Evolutionary conservation across 2,113 vertebrate species (phyloP).

Genomic region (Lamprotornis superbus): DNA sequence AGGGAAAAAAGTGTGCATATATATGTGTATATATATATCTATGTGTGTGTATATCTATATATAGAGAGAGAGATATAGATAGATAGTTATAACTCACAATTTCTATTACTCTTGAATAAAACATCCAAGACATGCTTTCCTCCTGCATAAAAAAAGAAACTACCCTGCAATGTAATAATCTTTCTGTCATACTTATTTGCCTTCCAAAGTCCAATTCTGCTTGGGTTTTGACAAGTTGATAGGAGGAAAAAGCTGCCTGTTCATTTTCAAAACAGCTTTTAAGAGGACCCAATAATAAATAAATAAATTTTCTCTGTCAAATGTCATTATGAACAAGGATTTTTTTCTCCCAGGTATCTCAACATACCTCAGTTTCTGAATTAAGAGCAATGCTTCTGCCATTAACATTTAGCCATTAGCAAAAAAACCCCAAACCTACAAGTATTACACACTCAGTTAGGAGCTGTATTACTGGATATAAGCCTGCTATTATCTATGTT

Average conservation of each 20-base stretch:
- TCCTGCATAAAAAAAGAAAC: neutral
- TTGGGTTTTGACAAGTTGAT: neutral
- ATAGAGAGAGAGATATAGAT: too few relatives aligned
- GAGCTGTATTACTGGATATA: neutral
- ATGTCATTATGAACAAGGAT: neutral
- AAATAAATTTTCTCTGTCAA: neutral
- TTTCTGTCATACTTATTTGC: neutral
- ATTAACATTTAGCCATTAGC: neutral
- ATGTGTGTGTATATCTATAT: too few relatives aligned
- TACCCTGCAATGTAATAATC: neutral
- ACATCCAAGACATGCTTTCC: neutral
- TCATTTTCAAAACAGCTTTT: neutral
- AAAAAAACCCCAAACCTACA: neutral
- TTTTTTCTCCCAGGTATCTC: neutral
- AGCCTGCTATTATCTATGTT: neutral
- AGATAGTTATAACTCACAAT: neutral
- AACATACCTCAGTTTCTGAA: neutral
- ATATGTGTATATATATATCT: too few relatives aligned
- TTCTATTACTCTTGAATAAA: neutral
- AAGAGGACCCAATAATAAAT: neutral
- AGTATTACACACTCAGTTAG: neutral
- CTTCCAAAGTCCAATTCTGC: neutral
- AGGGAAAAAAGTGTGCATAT: neutral
- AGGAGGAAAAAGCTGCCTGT: neutral
- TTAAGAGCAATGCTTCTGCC: neutral